A percentile compares a stretch with the other conserved stretches of the same genome.
These are phyloP conservation scores for Malurus alboscapulatus DNA, from an alignment of 2,113 vertebrate species.

Conservation along the genomic window DNA sequence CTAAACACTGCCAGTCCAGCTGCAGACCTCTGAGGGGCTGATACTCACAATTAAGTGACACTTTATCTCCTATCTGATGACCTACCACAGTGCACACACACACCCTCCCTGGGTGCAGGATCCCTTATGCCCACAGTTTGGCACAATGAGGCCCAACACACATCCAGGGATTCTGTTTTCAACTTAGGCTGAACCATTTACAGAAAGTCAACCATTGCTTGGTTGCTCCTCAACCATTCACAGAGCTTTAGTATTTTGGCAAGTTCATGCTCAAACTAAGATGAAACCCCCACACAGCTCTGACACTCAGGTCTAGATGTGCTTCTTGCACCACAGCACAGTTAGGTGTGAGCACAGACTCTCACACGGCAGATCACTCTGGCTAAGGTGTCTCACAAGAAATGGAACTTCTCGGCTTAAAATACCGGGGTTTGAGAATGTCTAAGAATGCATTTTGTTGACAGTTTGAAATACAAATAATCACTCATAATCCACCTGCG, in stretches of 20 bases:
- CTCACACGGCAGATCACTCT: neutral
- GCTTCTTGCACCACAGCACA: neutral
- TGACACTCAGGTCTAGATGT: neutral
- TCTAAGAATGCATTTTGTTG: neutral
- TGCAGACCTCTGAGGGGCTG: neutral
- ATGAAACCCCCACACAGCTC: neutral
- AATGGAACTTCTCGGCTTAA: neutral
- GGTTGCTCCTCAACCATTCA: neutral
- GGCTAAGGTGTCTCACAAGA: neutral
- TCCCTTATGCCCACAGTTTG: neutral
- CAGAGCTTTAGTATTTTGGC: neutral
- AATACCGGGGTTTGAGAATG: neutral
- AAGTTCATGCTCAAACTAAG: neutral
- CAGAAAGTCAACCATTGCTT: neutral
- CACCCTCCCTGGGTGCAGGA: accelerated
- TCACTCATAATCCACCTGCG: neutral
- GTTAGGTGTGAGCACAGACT: neutral
- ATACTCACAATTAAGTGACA: neutral
- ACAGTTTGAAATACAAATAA: neutral
- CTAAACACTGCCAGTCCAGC: neutral
- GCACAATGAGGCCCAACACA: neutral
- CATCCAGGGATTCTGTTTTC: neutral
- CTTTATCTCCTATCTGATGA: neutral
- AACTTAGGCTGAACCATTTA: neutral
- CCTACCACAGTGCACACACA: accelerated